Evolutionary conservation across 2,888 invertebrate genomes (phyloP).

Genomic region (Urechis unicinctus): DNA sequence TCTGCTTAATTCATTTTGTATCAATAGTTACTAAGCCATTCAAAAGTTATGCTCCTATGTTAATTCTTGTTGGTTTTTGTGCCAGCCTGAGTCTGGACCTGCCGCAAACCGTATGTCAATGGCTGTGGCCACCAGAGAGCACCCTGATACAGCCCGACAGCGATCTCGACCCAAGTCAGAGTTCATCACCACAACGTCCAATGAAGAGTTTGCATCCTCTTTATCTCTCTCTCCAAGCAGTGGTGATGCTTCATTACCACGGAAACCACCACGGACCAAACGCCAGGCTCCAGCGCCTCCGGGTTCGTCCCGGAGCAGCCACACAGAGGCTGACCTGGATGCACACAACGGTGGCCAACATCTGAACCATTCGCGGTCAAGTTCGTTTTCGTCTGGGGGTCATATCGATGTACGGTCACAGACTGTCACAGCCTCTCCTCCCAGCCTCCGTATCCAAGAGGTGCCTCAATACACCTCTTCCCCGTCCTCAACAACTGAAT

Average conservation of each 20-base stretch:
- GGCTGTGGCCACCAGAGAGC: not conserved
- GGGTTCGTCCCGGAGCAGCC: not conserved
- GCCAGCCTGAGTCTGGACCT: too few species aligned
- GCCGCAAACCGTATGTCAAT: not conserved
- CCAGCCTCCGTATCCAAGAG: too few species aligned
- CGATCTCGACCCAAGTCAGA: not conserved
- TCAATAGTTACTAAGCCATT: too few species aligned
- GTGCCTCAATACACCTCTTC: too few species aligned
- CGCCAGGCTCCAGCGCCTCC: slow-evolving; percentile 8
- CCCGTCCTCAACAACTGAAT: too few species aligned
- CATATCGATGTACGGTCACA: slow-evolving; percentile 59
- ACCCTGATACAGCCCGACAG: not conserved
- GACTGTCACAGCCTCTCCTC: too few species aligned
- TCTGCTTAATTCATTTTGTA: too few species aligned
- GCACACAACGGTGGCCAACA: not conserved
- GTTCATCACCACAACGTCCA: not conserved
- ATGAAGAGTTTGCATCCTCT: too few species aligned
- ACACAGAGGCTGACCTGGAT: not conserved
- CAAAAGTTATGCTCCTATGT: too few species aligned
- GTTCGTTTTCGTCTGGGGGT: slow-evolving; percentile 70
- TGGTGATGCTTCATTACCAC: not conserved
- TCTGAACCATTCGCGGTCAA: slow-evolving; percentile 57
- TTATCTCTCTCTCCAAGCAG: too few species aligned
- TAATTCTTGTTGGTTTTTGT: too few species aligned
- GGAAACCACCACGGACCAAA: slow-evolving; percentile 5